Evolutionary conservation across 2,888 invertebrate species (phyloP).

Genomic region (Acleris cristana): DNA sequence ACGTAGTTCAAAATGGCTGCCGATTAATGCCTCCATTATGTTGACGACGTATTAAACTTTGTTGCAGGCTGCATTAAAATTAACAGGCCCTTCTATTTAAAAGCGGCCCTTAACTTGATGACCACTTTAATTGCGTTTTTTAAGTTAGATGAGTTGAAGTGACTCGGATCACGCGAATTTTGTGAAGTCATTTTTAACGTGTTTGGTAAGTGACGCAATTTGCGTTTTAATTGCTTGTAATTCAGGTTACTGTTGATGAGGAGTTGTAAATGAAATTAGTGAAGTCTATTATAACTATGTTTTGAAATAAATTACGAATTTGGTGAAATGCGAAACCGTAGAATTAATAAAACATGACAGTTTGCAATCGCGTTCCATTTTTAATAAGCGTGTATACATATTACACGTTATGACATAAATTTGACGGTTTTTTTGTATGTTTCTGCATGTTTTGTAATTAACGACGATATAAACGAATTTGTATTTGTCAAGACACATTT

Average conservation of each 20-base stretch:
- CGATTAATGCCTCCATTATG: constrained; percentile 24
- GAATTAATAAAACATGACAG: too few relatives aligned
- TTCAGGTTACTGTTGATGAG: neutral
- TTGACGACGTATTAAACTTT: constrained; percentile 31
- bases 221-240: constrained; percentile 17
- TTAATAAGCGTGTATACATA: too few relatives aligned
- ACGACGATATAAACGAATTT: too few relatives aligned
- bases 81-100: constrained; percentile 34
- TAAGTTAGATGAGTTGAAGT: constrained; percentile 34
- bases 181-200: constrained; percentile 15
- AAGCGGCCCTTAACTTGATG: constrained; percentile 28
- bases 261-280: neutral
- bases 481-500: too few relatives aligned
- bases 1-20: neutral
- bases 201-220: constrained; percentile 26
- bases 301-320: too few relatives aligned
- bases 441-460: too few relatives aligned
- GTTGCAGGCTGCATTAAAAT: constrained; percentile 34
- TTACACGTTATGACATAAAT: too few relatives aligned
- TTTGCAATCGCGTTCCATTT: too few relatives aligned
- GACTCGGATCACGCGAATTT: constrained; percentile 27
- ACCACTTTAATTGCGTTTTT: constrained; percentile 31
- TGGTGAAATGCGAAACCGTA: too few relatives aligned
- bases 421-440: too few relatives aligned
- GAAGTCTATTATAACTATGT: too few relatives aligned